phyloP scores from a whole-genome alignment of 2,888 invertebrate species.

The Rhagonycha fulva region DNA sequence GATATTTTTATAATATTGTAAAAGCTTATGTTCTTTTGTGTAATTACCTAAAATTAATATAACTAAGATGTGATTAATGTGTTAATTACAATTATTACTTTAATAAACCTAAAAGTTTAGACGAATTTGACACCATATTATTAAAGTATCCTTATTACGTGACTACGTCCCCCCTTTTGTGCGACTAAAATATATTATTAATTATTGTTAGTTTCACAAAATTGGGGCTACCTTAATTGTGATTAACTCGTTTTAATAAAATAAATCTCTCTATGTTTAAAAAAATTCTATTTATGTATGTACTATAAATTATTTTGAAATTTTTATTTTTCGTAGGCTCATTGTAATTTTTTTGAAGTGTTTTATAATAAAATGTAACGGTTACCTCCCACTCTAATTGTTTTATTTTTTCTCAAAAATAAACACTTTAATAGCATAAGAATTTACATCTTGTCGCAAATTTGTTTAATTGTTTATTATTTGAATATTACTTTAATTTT shows the following conservation, averaged over 20 bases:
- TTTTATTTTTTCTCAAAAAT: background rate
- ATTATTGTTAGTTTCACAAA: background rate
- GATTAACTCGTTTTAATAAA: background rate
- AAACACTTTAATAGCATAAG: background rate
- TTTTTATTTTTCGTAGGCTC: slow-evolving; percentile 19
- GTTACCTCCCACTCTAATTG: slow-evolving; percentile 11
- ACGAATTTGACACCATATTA: background rate
- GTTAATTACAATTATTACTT: slow-evolving; percentile 13
- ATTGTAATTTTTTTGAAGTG: slow-evolving; percentile 21
- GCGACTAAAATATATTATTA: background rate
- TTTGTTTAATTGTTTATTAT: slow-evolving; percentile 3
- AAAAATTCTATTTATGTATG: slow-evolving; percentile 7
- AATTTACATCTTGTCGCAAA: background rate
- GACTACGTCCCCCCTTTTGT: background rate
- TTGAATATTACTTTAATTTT: background rate
- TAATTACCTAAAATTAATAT: slow-evolving; percentile 15
- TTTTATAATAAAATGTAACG: slow-evolving; percentile 23
- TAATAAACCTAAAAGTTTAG: background rate
- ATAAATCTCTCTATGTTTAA: slow-evolving; percentile 6
- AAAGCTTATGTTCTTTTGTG: slow-evolving; percentile 20
- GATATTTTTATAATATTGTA: slow-evolving; percentile 27
- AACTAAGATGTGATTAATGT: slow-evolving; percentile 20
- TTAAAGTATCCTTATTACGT: background rate
- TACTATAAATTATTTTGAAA: background rate
- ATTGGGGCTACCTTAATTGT: background rate